A percentile compares a stretch with the other conserved stretches of the same genome.
Conservation (phyloP, 1,140 invertebrate species). For the Euglossa dilemma region DNA sequence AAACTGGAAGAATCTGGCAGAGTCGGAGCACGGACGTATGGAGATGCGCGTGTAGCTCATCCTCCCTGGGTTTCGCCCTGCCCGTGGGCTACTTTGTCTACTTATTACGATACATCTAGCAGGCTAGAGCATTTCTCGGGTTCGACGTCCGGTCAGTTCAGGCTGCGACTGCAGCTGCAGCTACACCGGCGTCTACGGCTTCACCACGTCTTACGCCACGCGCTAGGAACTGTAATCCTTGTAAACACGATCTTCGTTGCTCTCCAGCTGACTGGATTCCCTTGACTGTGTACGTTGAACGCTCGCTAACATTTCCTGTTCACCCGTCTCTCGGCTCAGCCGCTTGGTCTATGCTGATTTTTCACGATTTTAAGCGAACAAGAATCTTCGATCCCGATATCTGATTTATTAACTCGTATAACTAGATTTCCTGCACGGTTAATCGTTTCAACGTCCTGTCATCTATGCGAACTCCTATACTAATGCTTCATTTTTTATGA, state of each 20-base stretch:
- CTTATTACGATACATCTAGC: constrained; percentile 78
- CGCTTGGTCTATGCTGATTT: not conserved
- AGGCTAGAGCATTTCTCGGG: constrained; percentile 73
- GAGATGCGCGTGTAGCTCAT: constrained; percentile 19
- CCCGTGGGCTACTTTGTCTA: constrained; percentile 68
- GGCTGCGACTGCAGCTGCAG: constrained; percentile 47
- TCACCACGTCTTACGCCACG: constrained; percentile 19
- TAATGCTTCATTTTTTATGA: no score
- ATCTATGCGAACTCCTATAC: no score
- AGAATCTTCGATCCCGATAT: not conserved
- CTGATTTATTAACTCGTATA: not conserved
- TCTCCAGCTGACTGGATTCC: constrained; percentile 26
- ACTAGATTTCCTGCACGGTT: not conserved
- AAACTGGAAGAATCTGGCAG: not conserved
- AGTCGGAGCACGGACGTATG: constrained; percentile 23
- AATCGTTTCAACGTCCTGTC: not conserved
- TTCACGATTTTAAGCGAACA: not conserved
- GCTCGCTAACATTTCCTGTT: constrained; percentile 7
- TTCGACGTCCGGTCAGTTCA: constrained; percentile 80
- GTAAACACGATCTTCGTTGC: constrained; percentile 38
- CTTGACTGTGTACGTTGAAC: constrained; percentile 1
- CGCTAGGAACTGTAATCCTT: constrained; percentile 36
- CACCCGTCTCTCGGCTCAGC: not conserved
- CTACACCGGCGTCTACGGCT: constrained; percentile 5
- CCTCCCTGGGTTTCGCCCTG: constrained; percentile 56